These are phyloP conservation scores for Lepisosteus osseus DNA, from an alignment of 2,113 vertebrate genomes.

Conservation along the genomic window DNA sequence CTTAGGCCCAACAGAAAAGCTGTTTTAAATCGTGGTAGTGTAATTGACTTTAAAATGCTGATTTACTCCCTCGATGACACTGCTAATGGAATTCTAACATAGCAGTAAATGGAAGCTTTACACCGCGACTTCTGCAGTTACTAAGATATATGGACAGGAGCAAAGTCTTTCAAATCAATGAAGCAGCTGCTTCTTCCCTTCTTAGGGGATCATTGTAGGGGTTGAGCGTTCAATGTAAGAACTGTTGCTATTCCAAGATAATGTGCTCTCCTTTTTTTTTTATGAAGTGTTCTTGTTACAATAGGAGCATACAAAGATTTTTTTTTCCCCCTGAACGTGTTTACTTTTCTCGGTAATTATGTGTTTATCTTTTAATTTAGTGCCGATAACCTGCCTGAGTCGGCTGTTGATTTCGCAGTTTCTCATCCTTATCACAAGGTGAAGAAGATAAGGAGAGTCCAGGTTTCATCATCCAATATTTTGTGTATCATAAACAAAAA, in stretches of 20 bases:
- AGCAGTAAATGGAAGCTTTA: not conserved
- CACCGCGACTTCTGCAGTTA: not conserved
- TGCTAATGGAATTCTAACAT: not conserved
- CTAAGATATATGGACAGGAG: not conserved
- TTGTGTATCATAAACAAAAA: too few relatives aligned
- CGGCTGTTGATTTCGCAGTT: too few relatives aligned
- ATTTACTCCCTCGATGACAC: not conserved
- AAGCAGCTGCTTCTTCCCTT: not conserved
- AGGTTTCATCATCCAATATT: too few relatives aligned
- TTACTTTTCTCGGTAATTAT: too few relatives aligned
- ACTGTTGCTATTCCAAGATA: not conserved
- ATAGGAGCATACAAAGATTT: too few relatives aligned
- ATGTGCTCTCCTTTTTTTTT: too few relatives aligned
- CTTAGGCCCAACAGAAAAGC: not conserved
- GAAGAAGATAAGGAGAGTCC: too few relatives aligned
- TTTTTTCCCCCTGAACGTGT: too few relatives aligned
- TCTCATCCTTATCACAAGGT: too few relatives aligned
- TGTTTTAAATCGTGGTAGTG: not conserved
- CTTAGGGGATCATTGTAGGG: not conserved
- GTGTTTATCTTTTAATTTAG: too few relatives aligned
- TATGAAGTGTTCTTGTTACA: too few relatives aligned
- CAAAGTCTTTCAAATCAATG: not conserved
- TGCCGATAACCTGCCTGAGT: too few relatives aligned
- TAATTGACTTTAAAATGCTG: constrained; percentile 2
- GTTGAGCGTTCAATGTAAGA: not conserved